Evolutionary conservation across 2,888 invertebrate genomes (phyloP), one percentile per base, ranked within the genome.

Genomic region (Lamellibrachia columna): DNA sequence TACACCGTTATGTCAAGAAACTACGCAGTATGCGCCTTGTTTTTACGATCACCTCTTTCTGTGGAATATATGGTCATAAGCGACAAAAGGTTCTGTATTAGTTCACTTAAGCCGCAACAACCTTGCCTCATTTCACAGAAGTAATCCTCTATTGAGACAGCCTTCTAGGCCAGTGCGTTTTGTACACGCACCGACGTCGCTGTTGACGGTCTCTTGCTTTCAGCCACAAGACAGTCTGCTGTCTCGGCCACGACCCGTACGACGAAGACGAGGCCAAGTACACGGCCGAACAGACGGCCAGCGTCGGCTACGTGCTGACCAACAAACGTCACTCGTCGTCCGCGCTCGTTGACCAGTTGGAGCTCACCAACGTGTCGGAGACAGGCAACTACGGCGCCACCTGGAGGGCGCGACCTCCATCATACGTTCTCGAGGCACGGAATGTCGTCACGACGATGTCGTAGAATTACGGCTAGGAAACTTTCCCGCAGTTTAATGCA

Each of bases 281-380:
- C 75, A 4, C 75, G 75, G 75, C 75, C 75, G 75, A 75, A n/a
- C 15, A 15, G 75, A 22, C 75, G 75, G 75, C 22, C 75, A 75
- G n/a, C 75, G 75, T 75, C 75, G 75, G 75, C 75, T 75, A 75
- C 75, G 75, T 75, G 22, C 75, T 75, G 0, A 75, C 75, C 15
- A 75, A 75, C 75, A 75, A 75, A 15, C 75, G 75, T 3, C 75
- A 75, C 75, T 22, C 75, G 75, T 22, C 75, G 75, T 75, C 75
- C 75, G 75, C 75, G 6, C 75, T 75, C 75, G 75, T 75, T n/a
- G 75, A 75, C 75, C 75, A 75, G 75, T n/a, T 75, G 6, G 75
- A 75, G 75, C 75, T 75, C 15, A 75, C n/a, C 75, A 75, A 75
- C 75, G 75, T 75, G 22, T 75, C 75, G 75, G 75, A 75, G 75